Evolutionary conservation across 2,888 invertebrate species (phyloP).

Genomic region (Drosophila neotestacea): DNA sequence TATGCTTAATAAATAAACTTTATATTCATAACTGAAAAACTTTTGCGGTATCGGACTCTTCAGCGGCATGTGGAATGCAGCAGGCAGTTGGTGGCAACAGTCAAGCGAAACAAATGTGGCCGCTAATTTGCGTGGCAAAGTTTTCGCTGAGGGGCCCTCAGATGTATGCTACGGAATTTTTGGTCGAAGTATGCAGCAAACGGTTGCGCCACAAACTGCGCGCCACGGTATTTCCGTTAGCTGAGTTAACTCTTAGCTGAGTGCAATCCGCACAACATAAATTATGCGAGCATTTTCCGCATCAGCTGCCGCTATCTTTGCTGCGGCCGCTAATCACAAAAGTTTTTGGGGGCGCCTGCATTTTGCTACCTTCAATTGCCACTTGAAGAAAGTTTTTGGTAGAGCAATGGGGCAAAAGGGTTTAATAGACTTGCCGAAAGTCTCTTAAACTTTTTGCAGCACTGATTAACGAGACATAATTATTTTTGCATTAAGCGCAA

Average conservation of each 20-base stretch:
- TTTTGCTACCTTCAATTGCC: constrained; percentile 72
- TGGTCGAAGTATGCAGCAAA: constrained; percentile 7
- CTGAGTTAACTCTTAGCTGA: constrained; percentile 45
- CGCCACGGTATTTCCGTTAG: constrained; percentile 75
- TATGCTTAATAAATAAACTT: constrained; percentile 81
- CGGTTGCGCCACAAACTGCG: constrained; percentile 44
- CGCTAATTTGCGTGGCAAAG: constrained; percentile 74
- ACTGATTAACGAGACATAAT: constrained; percentile 77
- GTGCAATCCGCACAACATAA: constrained; percentile 72
- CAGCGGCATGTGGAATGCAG: constrained; percentile 21
- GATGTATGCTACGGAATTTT: constrained; percentile 66
- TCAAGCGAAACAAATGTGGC: constrained; percentile 71
- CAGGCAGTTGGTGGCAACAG: constrained; percentile 16
- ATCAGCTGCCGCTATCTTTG: constrained; percentile 65
- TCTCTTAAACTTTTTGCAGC: constrained; percentile 61
- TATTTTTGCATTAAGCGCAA: constrained; percentile 75
- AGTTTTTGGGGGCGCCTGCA: constrained; percentile 58
- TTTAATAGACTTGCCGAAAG: constrained; percentile 64
- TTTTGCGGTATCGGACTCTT: constrained; percentile 52
- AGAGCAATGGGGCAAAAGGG: constrained; percentile 33
- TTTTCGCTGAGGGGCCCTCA: constrained; percentile 56
- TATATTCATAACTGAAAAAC: constrained; percentile 80
- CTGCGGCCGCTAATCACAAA: constrained; percentile 74
- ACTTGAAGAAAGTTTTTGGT: constrained; percentile 54
- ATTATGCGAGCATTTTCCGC: constrained; percentile 76